These are phyloP conservation scores for Pristionchus maxplancki DNA, from an alignment of 2,888 invertebrate genomes.

Conservation along the genomic window DNA sequence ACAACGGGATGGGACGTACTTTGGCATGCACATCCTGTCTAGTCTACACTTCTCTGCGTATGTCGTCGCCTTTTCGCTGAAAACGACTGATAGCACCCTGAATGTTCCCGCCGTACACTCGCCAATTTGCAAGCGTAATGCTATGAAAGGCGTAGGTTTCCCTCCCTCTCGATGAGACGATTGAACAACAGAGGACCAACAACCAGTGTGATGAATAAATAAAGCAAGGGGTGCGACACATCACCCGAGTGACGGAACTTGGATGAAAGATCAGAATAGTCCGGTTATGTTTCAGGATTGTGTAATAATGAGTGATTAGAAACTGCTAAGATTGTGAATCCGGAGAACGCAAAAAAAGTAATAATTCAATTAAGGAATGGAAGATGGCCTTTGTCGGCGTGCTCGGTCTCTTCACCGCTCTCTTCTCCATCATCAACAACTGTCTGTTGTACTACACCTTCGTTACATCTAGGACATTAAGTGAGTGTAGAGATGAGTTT, in stretches of 20 bases:
- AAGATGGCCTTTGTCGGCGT: slow-evolving; percentile 73
- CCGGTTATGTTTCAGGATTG: too few relatives aligned
- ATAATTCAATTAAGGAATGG: slow-evolving; percentile 63
- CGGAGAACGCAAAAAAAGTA: too few relatives aligned
- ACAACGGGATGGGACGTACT: not conserved
- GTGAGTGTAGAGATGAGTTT: not conserved
- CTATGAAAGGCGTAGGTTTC: not conserved
- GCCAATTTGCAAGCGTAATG: slow-evolving; percentile 1
- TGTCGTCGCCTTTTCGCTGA: not conserved
- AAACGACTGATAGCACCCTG: not conserved
- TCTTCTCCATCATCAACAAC: slow-evolving; percentile 70
- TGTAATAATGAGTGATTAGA: too few relatives aligned
- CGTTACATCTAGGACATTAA: slow-evolving; percentile 59
- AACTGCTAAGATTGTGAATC: too few relatives aligned
- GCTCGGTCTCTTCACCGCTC: slow-evolving; percentile 69
- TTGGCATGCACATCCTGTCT: not conserved
- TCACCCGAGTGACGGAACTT: not conserved
- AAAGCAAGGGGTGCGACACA: not conserved
- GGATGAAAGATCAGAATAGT: too few relatives aligned
- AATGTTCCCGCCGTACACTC: not conserved
- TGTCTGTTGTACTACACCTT: slow-evolving; percentile 72
- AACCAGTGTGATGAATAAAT: slow-evolving; percentile 31
- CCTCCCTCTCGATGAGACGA: not conserved
- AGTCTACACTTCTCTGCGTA: not conserved
- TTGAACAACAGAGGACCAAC: slow-evolving; percentile 37